These are phyloP conservation scores for Gila robusta DNA, from an alignment of 2,797 vertebrate genomes.

Conservation along the genomic window DNA sequence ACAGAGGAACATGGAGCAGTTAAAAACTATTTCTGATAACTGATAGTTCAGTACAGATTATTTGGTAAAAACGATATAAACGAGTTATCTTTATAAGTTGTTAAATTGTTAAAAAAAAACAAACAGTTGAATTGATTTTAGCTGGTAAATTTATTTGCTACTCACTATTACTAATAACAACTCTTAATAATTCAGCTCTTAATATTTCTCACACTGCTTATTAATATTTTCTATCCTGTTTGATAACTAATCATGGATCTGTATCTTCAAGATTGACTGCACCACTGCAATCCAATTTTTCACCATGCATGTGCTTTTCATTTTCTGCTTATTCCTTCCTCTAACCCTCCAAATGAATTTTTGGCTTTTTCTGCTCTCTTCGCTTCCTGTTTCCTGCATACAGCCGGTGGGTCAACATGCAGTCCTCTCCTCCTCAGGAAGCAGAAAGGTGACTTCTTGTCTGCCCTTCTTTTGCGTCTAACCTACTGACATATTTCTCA, in stretches of 20 bases:
- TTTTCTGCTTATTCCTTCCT: slow-evolving; percentile 50
- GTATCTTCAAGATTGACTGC: slow-evolving; percentile 9
- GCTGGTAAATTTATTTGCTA: background rate
- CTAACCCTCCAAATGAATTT: slow-evolving; percentile 62
- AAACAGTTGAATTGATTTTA: background rate
- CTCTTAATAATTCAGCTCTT: background rate
- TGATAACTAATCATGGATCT: background rate
- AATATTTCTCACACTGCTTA: background rate
- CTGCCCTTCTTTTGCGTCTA: slow-evolving; percentile 55
- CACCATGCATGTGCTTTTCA: slow-evolving; percentile 20
- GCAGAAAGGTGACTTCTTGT: slow-evolving; percentile 94
- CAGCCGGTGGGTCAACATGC: slow-evolving; percentile 96
- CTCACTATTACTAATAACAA: background rate
- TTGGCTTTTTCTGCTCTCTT: slow-evolving; percentile 77
- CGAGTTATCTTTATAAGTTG: background rate
- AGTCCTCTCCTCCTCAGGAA: slow-evolving; percentile 96
- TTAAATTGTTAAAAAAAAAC: background rate
- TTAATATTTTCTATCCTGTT: background rate
- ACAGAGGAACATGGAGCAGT: too few relatives aligned
- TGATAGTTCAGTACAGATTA: background rate
- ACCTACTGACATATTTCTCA: slow-evolving; percentile 45
- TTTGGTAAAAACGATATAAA: background rate
- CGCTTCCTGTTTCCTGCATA: slow-evolving; percentile 84
- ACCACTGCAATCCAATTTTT: background rate
- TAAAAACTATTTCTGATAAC: background rate